phyloP scores from a whole-genome alignment of 2,113 vertebrate species.

The Mystacornis crossleyi region DNA sequence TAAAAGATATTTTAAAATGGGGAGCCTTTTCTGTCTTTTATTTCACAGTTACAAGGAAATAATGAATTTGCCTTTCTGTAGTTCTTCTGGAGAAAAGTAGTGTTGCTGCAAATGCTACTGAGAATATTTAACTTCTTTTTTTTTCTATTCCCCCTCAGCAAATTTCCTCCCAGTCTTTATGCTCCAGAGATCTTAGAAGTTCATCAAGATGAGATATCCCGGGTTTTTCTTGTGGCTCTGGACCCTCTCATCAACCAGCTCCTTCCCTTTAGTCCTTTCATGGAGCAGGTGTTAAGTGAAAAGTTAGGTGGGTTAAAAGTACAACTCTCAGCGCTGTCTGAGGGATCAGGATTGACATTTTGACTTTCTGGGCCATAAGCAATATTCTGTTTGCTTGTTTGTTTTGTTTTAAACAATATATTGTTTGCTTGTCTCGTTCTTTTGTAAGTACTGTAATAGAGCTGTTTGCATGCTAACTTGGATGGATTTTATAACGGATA shows the following conservation, averaged over 20 bases:
- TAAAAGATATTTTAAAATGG: neutral
- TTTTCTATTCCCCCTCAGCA: slow-evolving; percentile 66
- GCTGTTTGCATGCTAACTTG: neutral
- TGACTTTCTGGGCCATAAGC: neutral
- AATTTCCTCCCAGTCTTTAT: slow-evolving; percentile 85
- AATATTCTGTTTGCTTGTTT: neutral
- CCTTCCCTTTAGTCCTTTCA: slow-evolving; percentile 80
- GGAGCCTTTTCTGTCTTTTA: neutral
- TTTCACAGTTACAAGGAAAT: neutral
- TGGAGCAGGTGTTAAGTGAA: slow-evolving; percentile 79
- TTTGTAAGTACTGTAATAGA: neutral
- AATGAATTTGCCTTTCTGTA: neutral
- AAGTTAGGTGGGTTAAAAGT: slow-evolving; percentile 74
- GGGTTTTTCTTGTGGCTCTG: slow-evolving; percentile 82
- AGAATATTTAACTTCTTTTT: neutral
- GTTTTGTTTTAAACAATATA: too few species aligned
- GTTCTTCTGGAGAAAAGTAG: neutral
- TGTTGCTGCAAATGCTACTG: neutral
- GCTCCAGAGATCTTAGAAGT: slow-evolving; percentile 69
- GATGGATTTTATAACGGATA: neutral
- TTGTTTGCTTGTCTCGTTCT: neutral
- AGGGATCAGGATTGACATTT: neutral
- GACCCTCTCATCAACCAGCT: slow-evolving; percentile 86
- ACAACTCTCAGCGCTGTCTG: neutral
- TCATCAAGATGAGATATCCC: slow-evolving; percentile 82